phyloP scores from a whole-genome alignment of 1,140 invertebrate species.

The Gonioctena quinquepunctata region DNA sequence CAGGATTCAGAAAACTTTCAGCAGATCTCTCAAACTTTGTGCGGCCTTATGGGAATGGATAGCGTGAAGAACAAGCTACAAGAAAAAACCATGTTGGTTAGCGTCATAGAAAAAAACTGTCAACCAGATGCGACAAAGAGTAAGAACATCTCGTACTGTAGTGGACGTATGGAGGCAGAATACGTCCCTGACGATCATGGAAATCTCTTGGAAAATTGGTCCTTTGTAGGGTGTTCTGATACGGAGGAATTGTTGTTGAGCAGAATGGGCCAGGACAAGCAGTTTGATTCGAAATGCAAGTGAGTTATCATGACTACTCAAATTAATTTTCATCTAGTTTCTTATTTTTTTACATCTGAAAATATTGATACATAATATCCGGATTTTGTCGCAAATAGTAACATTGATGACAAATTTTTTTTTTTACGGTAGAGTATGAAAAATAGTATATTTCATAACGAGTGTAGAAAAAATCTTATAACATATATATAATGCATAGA shows the following conservation, averaged over 20 bases:
- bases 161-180: slow-evolving; percentile 35
- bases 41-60: slow-evolving; percentile 40
- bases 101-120: slow-evolving; percentile 30
- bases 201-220: slow-evolving; percentile 32
- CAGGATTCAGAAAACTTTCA: not conserved
- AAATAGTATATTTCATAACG: too few relatives aligned
- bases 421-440: too few relatives aligned
- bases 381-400: too few relatives aligned
- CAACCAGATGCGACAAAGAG: slow-evolving; percentile 2
- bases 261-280: not conserved
- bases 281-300: not conserved
- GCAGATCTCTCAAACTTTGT: slow-evolving; percentile 31
- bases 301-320: too few relatives aligned
- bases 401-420: too few relatives aligned
- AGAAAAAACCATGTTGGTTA: slow-evolving; percentile 25
- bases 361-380: too few relatives aligned
- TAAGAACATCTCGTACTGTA: slow-evolving; percentile 26
- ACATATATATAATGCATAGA: too few relatives aligned
- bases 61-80: slow-evolving; percentile 33
- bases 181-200: slow-evolving; percentile 13
- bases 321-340: too few relatives aligned
- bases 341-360: too few relatives aligned
- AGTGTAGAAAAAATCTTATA: too few relatives aligned
- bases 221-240: slow-evolving; percentile 32
- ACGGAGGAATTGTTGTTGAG: slow-evolving; percentile 11